A percentile compares a stretch with the other conserved stretches of the same genome.
These are phyloP conservation scores for Papilio demoleus DNA, from an alignment of 2,888 invertebrate genomes.

Conservation along the genomic window DNA sequence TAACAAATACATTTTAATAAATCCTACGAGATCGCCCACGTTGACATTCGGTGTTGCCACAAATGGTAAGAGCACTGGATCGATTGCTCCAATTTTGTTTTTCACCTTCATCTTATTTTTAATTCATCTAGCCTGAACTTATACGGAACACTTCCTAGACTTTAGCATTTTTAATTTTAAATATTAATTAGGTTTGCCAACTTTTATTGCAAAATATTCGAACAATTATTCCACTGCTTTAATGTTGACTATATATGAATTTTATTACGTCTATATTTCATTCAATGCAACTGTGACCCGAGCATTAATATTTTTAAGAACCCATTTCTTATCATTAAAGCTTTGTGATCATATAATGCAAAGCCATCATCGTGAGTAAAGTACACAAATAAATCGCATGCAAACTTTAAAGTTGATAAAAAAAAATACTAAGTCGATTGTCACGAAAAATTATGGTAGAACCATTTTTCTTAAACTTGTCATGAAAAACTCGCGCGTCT, in stretches of 20 bases:
- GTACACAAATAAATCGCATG: too few relatives aligned
- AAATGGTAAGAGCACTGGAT: constrained; percentile 8
- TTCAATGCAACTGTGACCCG: too few relatives aligned
- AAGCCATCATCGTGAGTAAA: too few relatives aligned
- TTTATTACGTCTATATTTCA: too few relatives aligned
- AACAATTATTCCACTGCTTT: neutral
- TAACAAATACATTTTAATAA: constrained; percentile 10
- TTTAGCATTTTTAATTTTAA: neutral
- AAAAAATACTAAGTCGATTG: too few relatives aligned
- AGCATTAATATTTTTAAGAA: too few relatives aligned
- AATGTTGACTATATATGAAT: too few relatives aligned
- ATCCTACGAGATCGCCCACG: constrained; percentile 4
- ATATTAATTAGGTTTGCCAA: neutral
- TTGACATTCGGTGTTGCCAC: neutral
- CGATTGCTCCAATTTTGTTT: constrained; percentile 8
- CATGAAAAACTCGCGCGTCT: constrained; percentile 25
- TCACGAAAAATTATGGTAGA: too few relatives aligned
- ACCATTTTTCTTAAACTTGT: constrained; percentile 15
- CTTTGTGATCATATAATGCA: too few relatives aligned
- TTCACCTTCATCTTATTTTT: neutral
- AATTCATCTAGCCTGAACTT: neutral
- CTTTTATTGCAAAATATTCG: neutral
- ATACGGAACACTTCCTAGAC: neutral
- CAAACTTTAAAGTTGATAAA: too few relatives aligned
- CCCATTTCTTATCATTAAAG: too few relatives aligned